Base-by-base conservation (phyloP, 2,797 vertebrate genomes). In the Pogoniulus pusillus region DNA sequence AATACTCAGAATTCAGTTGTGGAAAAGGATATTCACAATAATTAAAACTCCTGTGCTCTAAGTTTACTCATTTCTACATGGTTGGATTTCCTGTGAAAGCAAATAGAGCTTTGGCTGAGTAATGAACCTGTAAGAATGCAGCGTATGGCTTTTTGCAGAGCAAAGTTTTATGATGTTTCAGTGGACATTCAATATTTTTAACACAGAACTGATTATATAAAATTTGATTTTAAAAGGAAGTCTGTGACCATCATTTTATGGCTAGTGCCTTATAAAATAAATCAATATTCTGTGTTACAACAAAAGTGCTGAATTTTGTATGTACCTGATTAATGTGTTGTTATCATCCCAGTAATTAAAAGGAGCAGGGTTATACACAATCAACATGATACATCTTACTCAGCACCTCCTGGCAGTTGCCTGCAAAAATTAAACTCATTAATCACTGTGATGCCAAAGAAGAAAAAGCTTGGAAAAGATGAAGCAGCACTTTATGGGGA, bases 371-470 rank as follows among this genome's bases (percentile, higher is more conserved):
- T 94, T 95, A 87, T 68, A 94, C 77, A 95, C 94, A 95, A 94
- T 97, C 96, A 82, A 93, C 70, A 41, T 75, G 94, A 93, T 93
- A 96, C 83, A 93, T 97, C 97, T 97, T 96, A 97, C 95, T 97
- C 97, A 96, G 96, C 96, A 95, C 55, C 93, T 96, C 91, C 95
- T 96, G 92, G 96, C 96, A 97, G 92, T 94, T 96, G 95, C 94
- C 93, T 95, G 89, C 91, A 97, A 97, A 98, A 97, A 97, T 97
- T 96, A 96, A 96, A 96, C 94, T 94, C 96, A 97, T 97, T 97
- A 96, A 98, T 98, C 97, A 97, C 82, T 66, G 49, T 88, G 89
- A 96, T 91, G 92, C 49, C 71, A 82, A 94, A 92, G 93, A 95
- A 96, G 87, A 94, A 93, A 89, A 96, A 96, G 83, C 85, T 59